Conservation (phyloP, 2,797 vertebrate genomes). For the Dendrocincla tyrannina region DNA sequence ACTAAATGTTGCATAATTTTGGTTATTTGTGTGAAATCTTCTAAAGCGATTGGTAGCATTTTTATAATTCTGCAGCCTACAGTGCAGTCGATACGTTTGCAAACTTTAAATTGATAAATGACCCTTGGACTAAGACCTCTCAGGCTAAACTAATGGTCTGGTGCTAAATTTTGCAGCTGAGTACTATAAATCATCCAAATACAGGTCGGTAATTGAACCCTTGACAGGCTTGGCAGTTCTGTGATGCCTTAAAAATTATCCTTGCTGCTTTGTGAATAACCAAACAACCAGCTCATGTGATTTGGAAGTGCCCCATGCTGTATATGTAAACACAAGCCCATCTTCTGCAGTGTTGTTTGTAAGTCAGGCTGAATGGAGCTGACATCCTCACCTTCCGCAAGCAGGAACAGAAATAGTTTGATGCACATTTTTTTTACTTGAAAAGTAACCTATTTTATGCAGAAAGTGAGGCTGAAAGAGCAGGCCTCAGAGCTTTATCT, state of each 20-base stretch:
- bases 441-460: slow-evolving; percentile 6
- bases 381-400: not conserved
- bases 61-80: not conserved
- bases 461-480: slow-evolving; percentile 1
- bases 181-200: slow-evolving; percentile 46
- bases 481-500: slow-evolving; percentile 2
- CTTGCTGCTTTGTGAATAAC: slow-evolving; percentile 35
- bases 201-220: slow-evolving; percentile 19
- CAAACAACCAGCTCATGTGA: not conserved
- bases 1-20: not conserved
- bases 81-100: not conserved
- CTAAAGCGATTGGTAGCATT: not conserved
- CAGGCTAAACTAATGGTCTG: not conserved
- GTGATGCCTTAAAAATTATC: slow-evolving; percentile 36
- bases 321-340: slow-evolving; percentile 33
- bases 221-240: slow-evolving; percentile 19
- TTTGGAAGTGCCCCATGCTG: slow-evolving; percentile 14
- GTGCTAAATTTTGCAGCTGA: slow-evolving; percentile 54
- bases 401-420: not conserved
- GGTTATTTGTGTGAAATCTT: not conserved
- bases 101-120: slow-evolving; percentile 18
- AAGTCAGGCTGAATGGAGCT: not conserved
- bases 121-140: not conserved
- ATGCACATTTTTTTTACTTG: not conserved
- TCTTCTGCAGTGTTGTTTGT: not conserved